Conservation (phyloP, 2,113 vertebrate genomes). For the Stigmatopora argus region DNA sequence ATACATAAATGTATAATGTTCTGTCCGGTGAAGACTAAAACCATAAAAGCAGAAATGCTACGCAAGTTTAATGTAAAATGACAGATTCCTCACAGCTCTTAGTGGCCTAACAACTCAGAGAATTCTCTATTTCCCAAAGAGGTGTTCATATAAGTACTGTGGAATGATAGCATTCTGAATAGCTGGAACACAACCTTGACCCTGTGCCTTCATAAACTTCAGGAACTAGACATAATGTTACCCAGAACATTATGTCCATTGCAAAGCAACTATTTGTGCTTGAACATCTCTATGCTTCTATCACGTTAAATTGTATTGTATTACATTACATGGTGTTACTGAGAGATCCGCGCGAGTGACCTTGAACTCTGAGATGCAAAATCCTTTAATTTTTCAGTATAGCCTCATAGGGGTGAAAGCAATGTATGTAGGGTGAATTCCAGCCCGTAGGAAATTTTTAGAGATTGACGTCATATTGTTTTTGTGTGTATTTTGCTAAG, state of each 20-base stretch:
- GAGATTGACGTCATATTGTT: too few relatives aligned
- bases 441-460: too few relatives aligned
- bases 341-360: slow-evolving; percentile 3
- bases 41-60: slow-evolving; percentile 45
- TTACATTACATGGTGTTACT: neutral
- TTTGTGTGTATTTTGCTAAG: too few relatives aligned
- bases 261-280: slow-evolving; percentile 17
- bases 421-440: too few relatives aligned
- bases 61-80: slow-evolving; percentile 58
- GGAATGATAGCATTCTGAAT: slow-evolving; percentile 21
- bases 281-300: slow-evolving; percentile 3
- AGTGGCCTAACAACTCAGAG: slow-evolving; percentile 43
- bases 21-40: slow-evolving; percentile 40
- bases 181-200: slow-evolving; percentile 21
- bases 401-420: neutral
- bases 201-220: slow-evolving; percentile 10
- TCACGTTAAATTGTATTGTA: neutral
- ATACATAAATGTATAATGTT: slow-evolving; percentile 56
- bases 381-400: neutral
- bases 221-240: neutral
- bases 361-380: slow-evolving; percentile 6
- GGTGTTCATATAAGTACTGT: slow-evolving; percentile 14
- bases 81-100: slow-evolving; percentile 52
- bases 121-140: slow-evolving; percentile 32
- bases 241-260: slow-evolving; percentile 19